These are phyloP conservation scores for Onychostruthus taczanowskii DNA, from an alignment of 2,113 vertebrate species.

Conservation along the genomic window DNA sequence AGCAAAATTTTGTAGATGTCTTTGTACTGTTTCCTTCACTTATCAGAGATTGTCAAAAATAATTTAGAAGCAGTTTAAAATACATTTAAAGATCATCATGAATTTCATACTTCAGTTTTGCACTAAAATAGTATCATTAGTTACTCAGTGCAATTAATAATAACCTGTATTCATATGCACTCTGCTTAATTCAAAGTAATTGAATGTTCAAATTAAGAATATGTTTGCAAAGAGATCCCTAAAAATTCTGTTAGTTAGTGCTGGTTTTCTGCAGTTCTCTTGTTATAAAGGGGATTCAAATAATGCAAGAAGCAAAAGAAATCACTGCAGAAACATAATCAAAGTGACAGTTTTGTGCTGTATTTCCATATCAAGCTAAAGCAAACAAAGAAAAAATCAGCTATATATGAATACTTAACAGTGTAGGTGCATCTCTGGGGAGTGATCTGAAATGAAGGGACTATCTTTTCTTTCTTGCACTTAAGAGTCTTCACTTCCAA, in stretches of 20 bases:
- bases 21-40: not conserved
- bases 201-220: not conserved
- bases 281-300: not conserved
- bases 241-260: not conserved
- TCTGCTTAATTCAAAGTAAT: not conserved
- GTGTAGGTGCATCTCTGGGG: not conserved
- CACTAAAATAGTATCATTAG: not conserved
- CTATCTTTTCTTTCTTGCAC: not conserved
- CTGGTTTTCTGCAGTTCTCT: not conserved
- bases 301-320: conserved; percentile 21
- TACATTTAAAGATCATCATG: not conserved
- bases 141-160: not conserved
- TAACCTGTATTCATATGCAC: not conserved
- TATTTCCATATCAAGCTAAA: conserved; percentile 59
- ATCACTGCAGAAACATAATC: not conserved
- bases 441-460: conserved; percentile 30
- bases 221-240: conserved; percentile 1
- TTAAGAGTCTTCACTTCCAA: conserved; percentile 7
- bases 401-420: conserved; percentile 13
- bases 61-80: not conserved
- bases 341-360: conserved; percentile 34
- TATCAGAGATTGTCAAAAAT: not conserved
- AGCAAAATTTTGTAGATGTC: not conserved
- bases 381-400: conserved; percentile 15
- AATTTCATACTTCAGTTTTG: not conserved